These are phyloP conservation scores for Zygothrica quintamaculata DNA, from an alignment of 2,888 invertebrate species.

Conservation along the genomic window DNA sequence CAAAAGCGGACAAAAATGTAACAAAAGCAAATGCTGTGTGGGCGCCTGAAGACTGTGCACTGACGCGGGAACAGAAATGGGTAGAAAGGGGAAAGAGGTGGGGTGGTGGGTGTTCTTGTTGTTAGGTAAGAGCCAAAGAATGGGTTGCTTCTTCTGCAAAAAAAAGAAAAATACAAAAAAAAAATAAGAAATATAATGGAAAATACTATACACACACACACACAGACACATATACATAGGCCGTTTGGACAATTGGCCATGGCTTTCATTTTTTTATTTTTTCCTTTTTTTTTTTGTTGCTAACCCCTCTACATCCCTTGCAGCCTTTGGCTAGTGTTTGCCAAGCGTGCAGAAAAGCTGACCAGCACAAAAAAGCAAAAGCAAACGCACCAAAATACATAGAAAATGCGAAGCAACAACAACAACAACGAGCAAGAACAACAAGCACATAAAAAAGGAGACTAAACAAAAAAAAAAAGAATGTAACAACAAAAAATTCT, in stretches of 20 bases:
- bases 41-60: conserved; percentile 12
- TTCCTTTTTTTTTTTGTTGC: conserved; percentile 14
- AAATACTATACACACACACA: conserved; percentile 42
- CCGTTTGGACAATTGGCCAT: conserved; percentile 68
- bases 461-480: conserved; percentile 20
- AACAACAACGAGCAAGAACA: conserved; percentile 12
- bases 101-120: conserved; percentile 25
- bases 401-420: conserved; percentile 66
- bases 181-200: conserved; percentile 56
- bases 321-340: conserved; percentile 35
- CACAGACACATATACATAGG: conserved; percentile 28
- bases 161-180: conserved; percentile 34
- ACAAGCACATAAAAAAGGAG: conserved; percentile 52
- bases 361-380: conserved; percentile 73
- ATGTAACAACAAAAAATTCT: conserved; percentile 39
- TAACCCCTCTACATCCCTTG: conserved; percentile 1
- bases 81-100: not conserved
- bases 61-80: not conserved
- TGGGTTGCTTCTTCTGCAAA: conserved; percentile 51
- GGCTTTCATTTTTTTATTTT: conserved; percentile 44
- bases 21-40: conserved; percentile 54
- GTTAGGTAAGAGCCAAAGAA: conserved; percentile 51
- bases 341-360: conserved; percentile 76
- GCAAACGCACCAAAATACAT: conserved; percentile 75
- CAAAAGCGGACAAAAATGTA: conserved; percentile 37